Conservation (phyloP, 2,797 vertebrate genomes). For the Vultur gryphus region DNA sequence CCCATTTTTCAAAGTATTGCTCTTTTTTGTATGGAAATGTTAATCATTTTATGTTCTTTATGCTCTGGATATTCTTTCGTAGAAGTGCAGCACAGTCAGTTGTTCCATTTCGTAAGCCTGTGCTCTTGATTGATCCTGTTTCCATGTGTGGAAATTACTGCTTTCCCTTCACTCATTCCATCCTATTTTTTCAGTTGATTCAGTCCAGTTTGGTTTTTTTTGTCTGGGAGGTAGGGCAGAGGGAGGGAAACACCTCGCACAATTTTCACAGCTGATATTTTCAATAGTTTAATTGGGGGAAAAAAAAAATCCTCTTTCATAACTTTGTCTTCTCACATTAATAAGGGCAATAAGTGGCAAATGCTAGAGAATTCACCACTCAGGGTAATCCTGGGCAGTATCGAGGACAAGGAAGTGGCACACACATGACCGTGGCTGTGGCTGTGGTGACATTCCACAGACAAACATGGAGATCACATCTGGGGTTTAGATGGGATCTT, state of each 20-base stretch:
- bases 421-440: fast-evolving
- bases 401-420: background rate
- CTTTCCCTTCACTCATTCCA: background rate
- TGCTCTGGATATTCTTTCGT: background rate
- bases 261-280: background rate
- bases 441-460: background rate
- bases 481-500: background rate
- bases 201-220: background rate
- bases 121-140: background rate
- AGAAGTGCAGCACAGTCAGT: background rate
- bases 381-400: fast-evolving
- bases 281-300: background rate
- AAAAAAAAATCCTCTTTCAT: background rate
- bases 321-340: background rate
- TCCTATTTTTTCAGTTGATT: background rate
- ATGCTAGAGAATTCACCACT: background rate
- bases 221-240: background rate
- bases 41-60: background rate
- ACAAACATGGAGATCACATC: background rate
- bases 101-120: background rate
- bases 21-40: background rate
- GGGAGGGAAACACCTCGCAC: background rate
- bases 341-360: background rate
- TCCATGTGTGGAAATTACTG: background rate
- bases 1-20: background rate